These are phyloP conservation scores for Drosophila ercepeae DNA, from an alignment of 1,140 invertebrate species.

Conservation along the genomic window DNA sequence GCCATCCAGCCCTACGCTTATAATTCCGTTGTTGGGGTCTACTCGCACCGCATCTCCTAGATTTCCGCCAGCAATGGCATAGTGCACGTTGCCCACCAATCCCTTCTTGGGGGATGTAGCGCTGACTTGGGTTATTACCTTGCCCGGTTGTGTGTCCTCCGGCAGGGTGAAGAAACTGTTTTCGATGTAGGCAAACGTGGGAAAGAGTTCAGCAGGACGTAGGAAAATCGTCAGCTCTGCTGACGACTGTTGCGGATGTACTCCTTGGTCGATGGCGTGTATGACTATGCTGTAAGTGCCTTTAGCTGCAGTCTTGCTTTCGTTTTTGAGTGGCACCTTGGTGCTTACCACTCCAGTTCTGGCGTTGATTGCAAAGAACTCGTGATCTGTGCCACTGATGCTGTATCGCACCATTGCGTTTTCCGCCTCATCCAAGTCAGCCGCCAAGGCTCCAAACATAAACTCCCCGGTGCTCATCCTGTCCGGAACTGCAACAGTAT, in stretches of 20 bases:
- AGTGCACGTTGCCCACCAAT: slow-evolving; percentile 88
- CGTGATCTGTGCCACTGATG: slow-evolving; percentile 90
- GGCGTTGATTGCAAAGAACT: slow-evolving; percentile 90
- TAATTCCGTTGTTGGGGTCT: slow-evolving; percentile 90
- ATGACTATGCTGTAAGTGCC: slow-evolving; percentile 90
- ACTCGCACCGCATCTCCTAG: slow-evolving; percentile 94
- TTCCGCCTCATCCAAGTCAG: slow-evolving; percentile 90
- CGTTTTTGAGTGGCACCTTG: slow-evolving; percentile 84
- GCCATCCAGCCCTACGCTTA: slow-evolving; percentile 90
- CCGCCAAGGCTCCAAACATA: slow-evolving; percentile 94
- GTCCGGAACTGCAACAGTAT: slow-evolving; percentile 92
- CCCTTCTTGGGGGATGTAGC: slow-evolving; percentile 91
- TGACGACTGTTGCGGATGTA: slow-evolving; percentile 86
- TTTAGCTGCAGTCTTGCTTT: slow-evolving; percentile 68
- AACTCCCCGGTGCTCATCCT: slow-evolving; percentile 90
- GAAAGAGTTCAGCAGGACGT: slow-evolving; percentile 90
- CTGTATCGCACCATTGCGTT: slow-evolving; percentile 92
- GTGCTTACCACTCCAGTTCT: slow-evolving; percentile 93
- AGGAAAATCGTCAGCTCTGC: slow-evolving; percentile 89
- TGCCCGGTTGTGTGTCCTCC: slow-evolving; percentile 91
- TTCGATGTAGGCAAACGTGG: slow-evolving; percentile 88
- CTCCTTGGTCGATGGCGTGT: slow-evolving; percentile 89
- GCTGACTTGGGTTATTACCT: slow-evolving; percentile 88
- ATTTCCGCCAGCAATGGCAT: slow-evolving; percentile 96
- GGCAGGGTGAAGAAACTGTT: slow-evolving; percentile 90